phyloP scores from a whole-genome alignment of 2,888 invertebrate genomes.

The Poecilobothrus nobilitatus region DNA sequence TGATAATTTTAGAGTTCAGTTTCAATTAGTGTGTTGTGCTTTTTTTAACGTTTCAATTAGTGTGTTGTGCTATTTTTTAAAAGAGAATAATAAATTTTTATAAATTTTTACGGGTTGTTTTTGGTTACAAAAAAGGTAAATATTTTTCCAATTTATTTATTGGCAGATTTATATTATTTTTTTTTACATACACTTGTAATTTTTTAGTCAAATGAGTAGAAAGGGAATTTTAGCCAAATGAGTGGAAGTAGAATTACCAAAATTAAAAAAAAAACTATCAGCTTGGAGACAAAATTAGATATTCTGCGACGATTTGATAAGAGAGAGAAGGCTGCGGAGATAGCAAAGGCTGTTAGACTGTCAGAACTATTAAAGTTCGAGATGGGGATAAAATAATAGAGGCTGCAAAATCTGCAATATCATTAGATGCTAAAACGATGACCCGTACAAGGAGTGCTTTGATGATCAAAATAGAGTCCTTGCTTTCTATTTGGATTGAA shows the following conservation, averaged over 20 bases:
- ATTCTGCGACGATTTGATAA: slow-evolving; percentile 22
- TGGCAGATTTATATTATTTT: slow-evolving; percentile 12
- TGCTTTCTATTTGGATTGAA: too few species aligned
- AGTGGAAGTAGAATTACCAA: slow-evolving; percentile 18
- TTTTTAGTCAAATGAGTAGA: too few species aligned
- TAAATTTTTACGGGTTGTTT: slow-evolving; percentile 17
- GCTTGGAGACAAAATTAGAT: too few species aligned
- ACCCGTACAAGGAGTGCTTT: too few species aligned
- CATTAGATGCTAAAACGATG: too few species aligned
- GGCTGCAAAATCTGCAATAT: slow-evolving; percentile 24
- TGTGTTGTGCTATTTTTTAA: slow-evolving; percentile 6
- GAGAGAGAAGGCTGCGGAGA: slow-evolving; percentile 24
- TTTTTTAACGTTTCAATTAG: slow-evolving; percentile 13
- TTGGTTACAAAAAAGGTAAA: slow-evolving; percentile 18
- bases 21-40: slow-evolving; percentile 16
- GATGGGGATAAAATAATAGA: slow-evolving; percentile 25
- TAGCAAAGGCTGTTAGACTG: slow-evolving; percentile 16
- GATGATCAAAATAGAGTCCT: too few species aligned
- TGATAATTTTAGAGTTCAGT: too few species aligned
- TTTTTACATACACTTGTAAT: slow-evolving; percentile 16
- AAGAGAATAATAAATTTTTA: slow-evolving; percentile 15
- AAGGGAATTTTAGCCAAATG: slow-evolving; percentile 23
- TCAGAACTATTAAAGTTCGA: slow-evolving; percentile 25
- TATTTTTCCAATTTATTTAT: slow-evolving; percentile 15
- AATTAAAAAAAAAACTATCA: slow-evolving; percentile 18